Conservation (phyloP, 2,797 vertebrate genomes). For the Dicrostonyx torquatus region DNA sequence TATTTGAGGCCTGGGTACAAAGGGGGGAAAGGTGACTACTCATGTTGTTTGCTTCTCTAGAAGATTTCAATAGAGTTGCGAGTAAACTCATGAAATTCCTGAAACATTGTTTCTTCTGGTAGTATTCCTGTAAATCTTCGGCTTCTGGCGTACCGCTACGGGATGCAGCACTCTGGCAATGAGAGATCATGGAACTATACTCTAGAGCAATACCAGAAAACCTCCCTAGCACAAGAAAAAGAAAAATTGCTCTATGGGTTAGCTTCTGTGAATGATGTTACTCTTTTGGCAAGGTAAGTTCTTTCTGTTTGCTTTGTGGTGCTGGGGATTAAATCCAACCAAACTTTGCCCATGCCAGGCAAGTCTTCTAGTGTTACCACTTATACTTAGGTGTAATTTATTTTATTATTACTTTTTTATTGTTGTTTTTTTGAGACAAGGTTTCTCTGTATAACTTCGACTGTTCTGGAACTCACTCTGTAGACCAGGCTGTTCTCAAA, state of each 20-base stretch:
- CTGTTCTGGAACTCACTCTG: no score
- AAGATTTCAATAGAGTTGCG: slow-evolving; percentile 2
- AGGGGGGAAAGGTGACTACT: slow-evolving; percentile 80
- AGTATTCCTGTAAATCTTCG: slow-evolving; percentile 92
- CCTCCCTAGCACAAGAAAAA: slow-evolving; percentile 95
- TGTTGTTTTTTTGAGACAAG: no score
- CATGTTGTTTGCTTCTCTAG: not conserved
- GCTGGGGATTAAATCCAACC: not conserved
- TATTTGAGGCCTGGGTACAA: slow-evolving; percentile 90
- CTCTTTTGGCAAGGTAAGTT: slow-evolving; percentile 90
- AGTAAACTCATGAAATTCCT: not conserved
- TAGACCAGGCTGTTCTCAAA: no score
- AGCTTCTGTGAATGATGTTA: slow-evolving; percentile 90
- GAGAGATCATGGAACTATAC: slow-evolving; percentile 90
- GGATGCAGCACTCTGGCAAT: slow-evolving; percentile 92
- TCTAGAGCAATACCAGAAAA: slow-evolving; percentile 89
- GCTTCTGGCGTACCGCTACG: slow-evolving; percentile 94
- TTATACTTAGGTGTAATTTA: not conserved
- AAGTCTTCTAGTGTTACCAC: not conserved
- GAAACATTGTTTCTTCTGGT: slow-evolving; percentile 75
- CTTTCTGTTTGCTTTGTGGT: not conserved
- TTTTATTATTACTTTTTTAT: no score
- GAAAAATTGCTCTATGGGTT: slow-evolving; percentile 96
- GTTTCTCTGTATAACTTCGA: no score
- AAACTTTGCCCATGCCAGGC: not conserved